Evolutionary conservation across 2,888 invertebrate species (phyloP).

Genomic region (Clepsis dumicolana): DNA sequence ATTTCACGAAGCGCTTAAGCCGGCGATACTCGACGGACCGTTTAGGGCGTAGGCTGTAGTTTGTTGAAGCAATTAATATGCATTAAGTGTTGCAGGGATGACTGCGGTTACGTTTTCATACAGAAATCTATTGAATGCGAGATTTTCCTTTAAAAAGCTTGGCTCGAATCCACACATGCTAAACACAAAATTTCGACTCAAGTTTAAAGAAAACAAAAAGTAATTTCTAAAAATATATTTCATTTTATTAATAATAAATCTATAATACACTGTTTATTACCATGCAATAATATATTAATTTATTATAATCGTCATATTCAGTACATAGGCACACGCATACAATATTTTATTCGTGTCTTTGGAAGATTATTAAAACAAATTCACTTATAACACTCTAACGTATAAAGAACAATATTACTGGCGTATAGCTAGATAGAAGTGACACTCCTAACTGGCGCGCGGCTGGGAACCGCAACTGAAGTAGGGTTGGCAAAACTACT

Average conservation of each 20-base stretch:
- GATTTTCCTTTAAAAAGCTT: no score
- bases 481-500: background rate
- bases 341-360: conserved; percentile 37
- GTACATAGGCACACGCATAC: conserved; percentile 31
- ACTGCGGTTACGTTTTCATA: background rate
- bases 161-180: no score
- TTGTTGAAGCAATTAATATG: conserved; percentile 27
- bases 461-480: background rate
- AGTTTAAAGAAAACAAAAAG: background rate
- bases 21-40: conserved; percentile 16
- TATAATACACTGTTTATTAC: conserved; percentile 61
- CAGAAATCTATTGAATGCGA: background rate
- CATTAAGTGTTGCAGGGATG: background rate
- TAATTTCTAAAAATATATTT: conserved; percentile 60
- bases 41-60: conserved; percentile 4
- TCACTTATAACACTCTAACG: conserved; percentile 13
- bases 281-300: conserved; percentile 50
- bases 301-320: conserved; percentile 42
- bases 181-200: no score
- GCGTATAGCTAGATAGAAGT: background rate
- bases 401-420: background rate
- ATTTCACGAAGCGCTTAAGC: conserved; percentile 12
- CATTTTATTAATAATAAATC: conserved; percentile 52
- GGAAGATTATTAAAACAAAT: conserved; percentile 26
- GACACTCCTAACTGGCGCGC: background rate